phyloP scores from a whole-genome alignment of 2,797 vertebrate genomes.

The Lacerta agilis region DNA sequence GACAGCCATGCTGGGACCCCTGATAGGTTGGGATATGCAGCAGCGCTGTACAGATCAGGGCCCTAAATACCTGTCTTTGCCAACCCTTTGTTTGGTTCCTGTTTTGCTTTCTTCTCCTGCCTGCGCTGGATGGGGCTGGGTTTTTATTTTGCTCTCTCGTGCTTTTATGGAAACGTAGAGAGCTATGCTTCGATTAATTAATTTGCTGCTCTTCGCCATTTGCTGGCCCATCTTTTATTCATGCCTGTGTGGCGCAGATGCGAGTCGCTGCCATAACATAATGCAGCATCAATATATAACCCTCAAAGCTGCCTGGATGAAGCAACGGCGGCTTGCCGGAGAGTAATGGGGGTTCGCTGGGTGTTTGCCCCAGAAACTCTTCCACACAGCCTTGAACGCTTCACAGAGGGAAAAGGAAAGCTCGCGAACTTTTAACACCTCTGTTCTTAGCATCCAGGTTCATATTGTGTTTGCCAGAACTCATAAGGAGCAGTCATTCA shows the following conservation, averaged over 20 bases:
- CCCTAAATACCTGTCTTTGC: background rate
- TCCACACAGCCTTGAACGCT: background rate
- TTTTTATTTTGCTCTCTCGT: slow-evolving; percentile 44
- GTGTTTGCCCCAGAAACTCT: background rate
- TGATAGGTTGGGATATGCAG: no score
- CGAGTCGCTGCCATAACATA: slow-evolving; percentile 68
- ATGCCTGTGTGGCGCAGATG: slow-evolving; percentile 65
- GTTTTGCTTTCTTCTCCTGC: slow-evolving; percentile 20
- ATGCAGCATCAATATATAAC: slow-evolving; percentile 77
- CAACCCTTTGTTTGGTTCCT: background rate
- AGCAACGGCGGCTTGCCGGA: background rate
- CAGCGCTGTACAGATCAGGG: background rate
- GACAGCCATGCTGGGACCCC: background rate
- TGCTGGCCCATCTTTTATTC: slow-evolving; percentile 79
- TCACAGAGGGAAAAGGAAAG: background rate
- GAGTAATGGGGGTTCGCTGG: background rate
- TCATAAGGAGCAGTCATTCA: background rate
- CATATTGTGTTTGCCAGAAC: background rate
- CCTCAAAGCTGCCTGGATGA: slow-evolving; percentile 21
- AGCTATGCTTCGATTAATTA: slow-evolving; percentile 77
- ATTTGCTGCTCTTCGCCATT: slow-evolving; percentile 74
- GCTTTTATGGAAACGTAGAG: slow-evolving; percentile 53
- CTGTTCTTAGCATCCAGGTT: background rate
- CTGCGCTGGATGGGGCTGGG: slow-evolving; percentile 33
- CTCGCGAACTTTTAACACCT: no score